Base-by-base conservation (phyloP, 2,113 vertebrate species). In the Epinephelus moara region DNA sequence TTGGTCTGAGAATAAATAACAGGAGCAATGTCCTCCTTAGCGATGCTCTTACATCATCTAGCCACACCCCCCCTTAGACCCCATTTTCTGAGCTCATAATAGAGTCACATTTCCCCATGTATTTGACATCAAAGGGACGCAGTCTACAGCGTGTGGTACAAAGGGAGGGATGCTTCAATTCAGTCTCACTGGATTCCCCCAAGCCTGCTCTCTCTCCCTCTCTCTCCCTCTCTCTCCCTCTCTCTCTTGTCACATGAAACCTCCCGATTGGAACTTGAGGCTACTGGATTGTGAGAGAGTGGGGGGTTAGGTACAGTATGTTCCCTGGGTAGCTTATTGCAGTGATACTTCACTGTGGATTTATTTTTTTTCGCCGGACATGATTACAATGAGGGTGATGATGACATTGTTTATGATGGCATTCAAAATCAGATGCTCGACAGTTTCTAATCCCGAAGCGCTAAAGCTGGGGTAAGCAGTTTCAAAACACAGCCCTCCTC, bases 101-200 rank as follows among this genome's bases (percentile, higher is more conserved):
- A 75, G 80, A 81, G 52, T 70, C 84, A 71, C 77, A 86, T 74
- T 79, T 77, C 70, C 49, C 80, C 70, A 53, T 86, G 73, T 73
- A 42, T 81, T 75, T 73, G 70, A 88, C 85, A 89, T 94, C 91
- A 94, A 88, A 92, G 81, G 52, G 80, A 82, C 27, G 19, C 30
- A 47, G 59, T 66, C 78, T 84, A 56, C 73, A 72, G 66, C 52
- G 33, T 86, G 72, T 47, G 63, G 71, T 70, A 78, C 81, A 82
- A 81, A 88, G 75, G 77, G 68, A 45, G 67, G 60, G 70, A 79
- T 57, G 82, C 75, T 85, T 79, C 47, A 82, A 6, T 80, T 85
- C n/a, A 49, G 21, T 67, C 88, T 87, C 69, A 25, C 59, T 90
- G 81, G 84, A 86, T 86, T 81, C 57, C 75, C 63, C 75, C 52